Conservation (phyloP, 2,113 vertebrate genomes). For the Artemisiospiza belli region DNA sequence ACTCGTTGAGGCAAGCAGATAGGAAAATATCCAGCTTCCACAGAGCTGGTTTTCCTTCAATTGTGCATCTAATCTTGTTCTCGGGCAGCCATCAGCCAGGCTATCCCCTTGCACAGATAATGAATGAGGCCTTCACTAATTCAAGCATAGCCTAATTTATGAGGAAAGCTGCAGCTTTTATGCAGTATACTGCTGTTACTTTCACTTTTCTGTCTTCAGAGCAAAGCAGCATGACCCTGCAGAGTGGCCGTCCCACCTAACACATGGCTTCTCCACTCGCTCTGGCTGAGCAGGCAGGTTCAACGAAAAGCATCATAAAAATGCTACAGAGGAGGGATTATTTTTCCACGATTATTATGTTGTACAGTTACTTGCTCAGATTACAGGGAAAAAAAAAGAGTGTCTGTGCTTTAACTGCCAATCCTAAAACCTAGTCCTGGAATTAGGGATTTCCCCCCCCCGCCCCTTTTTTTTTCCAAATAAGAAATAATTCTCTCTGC, state of each 20-base stretch:
- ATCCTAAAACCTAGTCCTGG: constrained; percentile 1
- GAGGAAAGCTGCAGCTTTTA: neutral
- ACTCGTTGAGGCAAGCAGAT: neutral
- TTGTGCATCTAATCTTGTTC: neutral
- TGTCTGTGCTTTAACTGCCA: neutral
- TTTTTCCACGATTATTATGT: neutral
- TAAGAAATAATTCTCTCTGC: neutral
- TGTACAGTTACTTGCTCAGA: neutral
- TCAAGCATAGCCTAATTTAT: fast-evolving
- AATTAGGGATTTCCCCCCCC: neutral
- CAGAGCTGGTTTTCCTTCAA: neutral
- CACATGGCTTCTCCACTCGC: neutral
- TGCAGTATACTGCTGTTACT: neutral
- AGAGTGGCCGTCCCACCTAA: neutral
- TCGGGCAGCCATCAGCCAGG: neutral
- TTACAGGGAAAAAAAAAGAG: neutral
- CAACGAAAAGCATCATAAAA: constrained; percentile 22
- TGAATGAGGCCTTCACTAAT: neutral
- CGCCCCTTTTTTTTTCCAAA: neutral
- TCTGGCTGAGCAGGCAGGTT: neutral
- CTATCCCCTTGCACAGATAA: neutral
- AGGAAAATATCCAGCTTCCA: neutral
- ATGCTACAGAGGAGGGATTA: neutral
- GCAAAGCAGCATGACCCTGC: neutral
- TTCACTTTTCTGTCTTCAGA: neutral